Conservation (phyloP, 2,888 invertebrate genomes). For the Trichacis sp. region DNA sequence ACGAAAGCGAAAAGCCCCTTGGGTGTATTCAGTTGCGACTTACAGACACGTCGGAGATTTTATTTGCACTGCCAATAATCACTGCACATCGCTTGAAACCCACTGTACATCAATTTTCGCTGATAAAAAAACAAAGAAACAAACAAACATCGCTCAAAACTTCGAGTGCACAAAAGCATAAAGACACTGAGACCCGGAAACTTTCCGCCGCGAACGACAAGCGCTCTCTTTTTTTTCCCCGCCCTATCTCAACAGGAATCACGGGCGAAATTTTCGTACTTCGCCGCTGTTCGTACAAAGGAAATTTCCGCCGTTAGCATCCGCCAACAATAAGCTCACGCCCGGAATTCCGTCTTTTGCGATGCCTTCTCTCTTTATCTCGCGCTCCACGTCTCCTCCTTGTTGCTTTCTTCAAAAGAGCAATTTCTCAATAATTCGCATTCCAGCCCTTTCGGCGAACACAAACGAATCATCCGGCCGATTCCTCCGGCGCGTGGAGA, state of each 20-base stretch:
- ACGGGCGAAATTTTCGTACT: background rate
- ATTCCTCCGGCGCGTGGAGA: background rate
- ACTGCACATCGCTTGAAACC: no score
- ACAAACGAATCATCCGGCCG: constrained; percentile 32
- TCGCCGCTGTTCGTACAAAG: constrained; percentile 21
- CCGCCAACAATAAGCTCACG: constrained; percentile 36
- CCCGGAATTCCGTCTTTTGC: constrained; percentile 39
- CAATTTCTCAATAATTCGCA: constrained; percentile 40
- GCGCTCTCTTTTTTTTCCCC: background rate
- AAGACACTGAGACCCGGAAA: no score
- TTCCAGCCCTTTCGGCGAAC: constrained; percentile 21
- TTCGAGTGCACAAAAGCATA: no score
- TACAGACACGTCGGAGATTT: no score
- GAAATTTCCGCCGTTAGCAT: constrained; percentile 38
- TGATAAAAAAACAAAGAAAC: no score
- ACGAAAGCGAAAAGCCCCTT: no score
- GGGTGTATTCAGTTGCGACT: no score
- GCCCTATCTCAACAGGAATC: background rate
- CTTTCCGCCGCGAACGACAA: no score
- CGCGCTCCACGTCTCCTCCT: background rate
- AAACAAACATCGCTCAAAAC: no score
- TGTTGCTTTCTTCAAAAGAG: constrained; percentile 28
- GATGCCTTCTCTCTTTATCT: constrained; percentile 23
- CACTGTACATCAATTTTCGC: no score
- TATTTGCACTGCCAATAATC: no score